A percentile compares a stretch with the other conserved stretches of the same genome.
Conservation (phyloP, 2,888 invertebrate genomes). For the Drosophila borealis region DNA sequence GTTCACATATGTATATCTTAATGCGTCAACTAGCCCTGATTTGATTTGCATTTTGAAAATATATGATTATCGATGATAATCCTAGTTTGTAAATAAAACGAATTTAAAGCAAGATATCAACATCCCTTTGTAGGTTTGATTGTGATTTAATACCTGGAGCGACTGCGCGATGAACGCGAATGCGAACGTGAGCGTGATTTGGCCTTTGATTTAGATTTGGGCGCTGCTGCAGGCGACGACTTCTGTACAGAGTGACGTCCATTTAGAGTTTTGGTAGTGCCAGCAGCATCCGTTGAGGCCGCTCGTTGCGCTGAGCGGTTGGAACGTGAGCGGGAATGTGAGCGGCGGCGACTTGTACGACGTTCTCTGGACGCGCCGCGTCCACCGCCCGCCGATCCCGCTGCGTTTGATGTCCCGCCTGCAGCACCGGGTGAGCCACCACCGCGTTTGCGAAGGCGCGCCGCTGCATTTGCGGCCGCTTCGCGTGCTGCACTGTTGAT, state of each 20-base stretch:
- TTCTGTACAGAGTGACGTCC: constrained; percentile 77
- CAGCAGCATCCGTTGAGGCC: constrained; percentile 49
- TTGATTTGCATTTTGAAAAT: not conserved
- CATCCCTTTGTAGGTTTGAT: not conserved
- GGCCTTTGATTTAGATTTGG: constrained; percentile 55
- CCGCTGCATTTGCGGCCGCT: constrained; percentile 77
- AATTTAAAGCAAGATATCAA: constrained; percentile 1
- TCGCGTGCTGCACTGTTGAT: constrained; percentile 77
- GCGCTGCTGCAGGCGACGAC: constrained; percentile 40
- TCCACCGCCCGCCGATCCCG: constrained; percentile 72
- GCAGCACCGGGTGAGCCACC: constrained; percentile 62
- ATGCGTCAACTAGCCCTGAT: no score
- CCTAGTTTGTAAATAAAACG: not conserved
- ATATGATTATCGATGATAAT: no score
- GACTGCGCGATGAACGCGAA: constrained; percentile 62
- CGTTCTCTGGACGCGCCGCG: constrained; percentile 81
- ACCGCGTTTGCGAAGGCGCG: constrained; percentile 81
- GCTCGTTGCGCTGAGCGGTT: constrained; percentile 65
- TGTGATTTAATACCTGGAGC: constrained; percentile 55
- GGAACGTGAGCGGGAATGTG: constrained; percentile 69
- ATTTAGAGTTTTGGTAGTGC: constrained; percentile 69
- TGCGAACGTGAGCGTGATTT: constrained; percentile 72
- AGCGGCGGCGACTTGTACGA: constrained; percentile 63
- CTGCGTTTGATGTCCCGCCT: constrained; percentile 71
- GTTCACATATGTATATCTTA: no score